These are phyloP conservation scores for Alloplasta piceator DNA, from an alignment of 2,888 invertebrate genomes.

Conservation along the genomic window DNA sequence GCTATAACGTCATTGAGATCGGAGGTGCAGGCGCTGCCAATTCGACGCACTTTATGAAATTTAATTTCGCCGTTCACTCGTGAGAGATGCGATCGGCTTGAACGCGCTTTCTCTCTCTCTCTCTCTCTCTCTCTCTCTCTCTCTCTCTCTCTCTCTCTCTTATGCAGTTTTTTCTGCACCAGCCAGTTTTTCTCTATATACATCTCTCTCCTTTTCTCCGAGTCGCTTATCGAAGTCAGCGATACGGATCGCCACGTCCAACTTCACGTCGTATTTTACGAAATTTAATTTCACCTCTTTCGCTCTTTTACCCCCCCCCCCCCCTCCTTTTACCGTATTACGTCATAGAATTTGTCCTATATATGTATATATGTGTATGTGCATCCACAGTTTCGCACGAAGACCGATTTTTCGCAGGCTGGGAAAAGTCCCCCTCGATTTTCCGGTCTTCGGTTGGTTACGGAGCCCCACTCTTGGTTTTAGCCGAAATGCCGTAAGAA, in stretches of 20 bases:
- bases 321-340: not conserved
- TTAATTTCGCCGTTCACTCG: constrained; percentile 48
- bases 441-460: no score
- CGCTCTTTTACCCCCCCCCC: not conserved
- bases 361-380: not conserved
- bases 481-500: no score
- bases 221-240: constrained; percentile 48
- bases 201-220: not conserved
- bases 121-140: not conserved
- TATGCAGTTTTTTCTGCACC: no score
- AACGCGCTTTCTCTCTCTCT: constrained; percentile 12
- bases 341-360: not conserved
- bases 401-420: no score
- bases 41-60: constrained; percentile 61
- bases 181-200: no score
- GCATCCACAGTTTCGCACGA: no score
- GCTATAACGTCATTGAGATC: constrained; percentile 18
- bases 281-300: constrained; percentile 52
- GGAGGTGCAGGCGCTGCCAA: constrained; percentile 19
- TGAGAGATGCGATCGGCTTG: constrained; percentile 50
- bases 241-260: constrained; percentile 55
- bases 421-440: no score
- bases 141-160: constrained; percentile 5
- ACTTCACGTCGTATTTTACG: constrained; percentile 51
- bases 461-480: no score